phyloP scores from a whole-genome alignment of 1,140 invertebrate genomes.

The Macrocentrus cingulum region DNA sequence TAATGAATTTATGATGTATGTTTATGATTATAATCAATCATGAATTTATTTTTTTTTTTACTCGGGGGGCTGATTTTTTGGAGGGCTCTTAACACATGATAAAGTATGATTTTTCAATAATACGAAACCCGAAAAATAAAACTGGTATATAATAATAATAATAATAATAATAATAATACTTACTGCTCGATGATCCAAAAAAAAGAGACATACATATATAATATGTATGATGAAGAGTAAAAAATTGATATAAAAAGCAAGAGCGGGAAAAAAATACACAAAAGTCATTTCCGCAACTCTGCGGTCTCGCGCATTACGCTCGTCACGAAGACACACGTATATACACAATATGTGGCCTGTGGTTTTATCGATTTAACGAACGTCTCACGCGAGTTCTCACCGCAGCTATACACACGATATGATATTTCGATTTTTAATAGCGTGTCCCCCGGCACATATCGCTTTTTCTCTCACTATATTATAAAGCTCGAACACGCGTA shows the following conservation, averaged over 20 bases:
- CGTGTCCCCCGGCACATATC: no score
- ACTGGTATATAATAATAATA: neutral
- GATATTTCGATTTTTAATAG: conserved; percentile 15
- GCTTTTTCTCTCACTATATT: neutral
- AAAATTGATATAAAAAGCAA: no score
- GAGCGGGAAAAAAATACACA: no score
- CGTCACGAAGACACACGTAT: conserved; percentile 1
- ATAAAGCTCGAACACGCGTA: neutral
- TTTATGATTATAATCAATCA: no score
- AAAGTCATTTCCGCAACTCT: neutral
- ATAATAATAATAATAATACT: neutral
- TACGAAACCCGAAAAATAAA: neutral
- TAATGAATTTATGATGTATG: no score
- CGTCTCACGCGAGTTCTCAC: conserved; percentile 10
- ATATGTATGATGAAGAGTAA: no score
- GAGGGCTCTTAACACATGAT: no score
- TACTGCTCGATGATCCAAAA: conserved; percentile 10
- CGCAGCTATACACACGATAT: conserved; percentile 18
- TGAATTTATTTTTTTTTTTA: no score
- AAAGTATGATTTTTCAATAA: no score
- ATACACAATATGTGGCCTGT: conserved; percentile 3
- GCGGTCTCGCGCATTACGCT: conserved; percentile 2
- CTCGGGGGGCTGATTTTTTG: no score
- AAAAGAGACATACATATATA: conserved; percentile 1
- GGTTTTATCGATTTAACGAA: conserved; percentile 11